phyloP scores from a whole-genome alignment of 2,113 vertebrate genomes.

The Ancistrus triradiatus region DNA sequence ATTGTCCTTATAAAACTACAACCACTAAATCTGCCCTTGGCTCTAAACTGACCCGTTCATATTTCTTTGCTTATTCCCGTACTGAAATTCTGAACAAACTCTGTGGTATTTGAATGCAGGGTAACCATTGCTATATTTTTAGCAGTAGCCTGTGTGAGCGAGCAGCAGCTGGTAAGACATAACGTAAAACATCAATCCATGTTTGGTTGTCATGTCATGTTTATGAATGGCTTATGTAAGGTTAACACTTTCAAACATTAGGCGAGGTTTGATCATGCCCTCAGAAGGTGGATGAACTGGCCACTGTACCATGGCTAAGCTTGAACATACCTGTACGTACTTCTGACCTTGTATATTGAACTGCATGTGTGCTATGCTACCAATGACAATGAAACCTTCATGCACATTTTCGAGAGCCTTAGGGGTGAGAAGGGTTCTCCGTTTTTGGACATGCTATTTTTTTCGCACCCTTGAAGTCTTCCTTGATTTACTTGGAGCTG shows the following conservation, averaged over 20 bases:
- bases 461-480: constrained; percentile 46
- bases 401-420: constrained; percentile 61
- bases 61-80: too few species aligned
- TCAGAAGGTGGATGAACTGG: constrained; percentile 4
- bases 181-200: not conserved
- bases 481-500: constrained; percentile 22
- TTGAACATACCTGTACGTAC: constrained; percentile 51
- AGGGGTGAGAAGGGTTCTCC: constrained; percentile 52
- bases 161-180: not conserved
- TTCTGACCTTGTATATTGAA: constrained; percentile 60
- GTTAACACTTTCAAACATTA: constrained; percentile 17
- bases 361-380: constrained; percentile 67
- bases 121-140: constrained; percentile 7
- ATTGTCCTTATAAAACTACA: too few species aligned
- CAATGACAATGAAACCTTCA: constrained; percentile 54
- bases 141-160: not conserved
- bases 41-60: too few species aligned
- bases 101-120: not conserved
- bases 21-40: too few species aligned
- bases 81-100: too few species aligned
- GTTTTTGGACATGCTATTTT: constrained; percentile 37
- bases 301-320: constrained; percentile 49
- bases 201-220: constrained; percentile 44
- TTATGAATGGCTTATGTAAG: constrained; percentile 18
- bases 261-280: constrained; percentile 19